Conservation (phyloP, 1,140 invertebrate species). For the Heterodera carotae region DNA sequence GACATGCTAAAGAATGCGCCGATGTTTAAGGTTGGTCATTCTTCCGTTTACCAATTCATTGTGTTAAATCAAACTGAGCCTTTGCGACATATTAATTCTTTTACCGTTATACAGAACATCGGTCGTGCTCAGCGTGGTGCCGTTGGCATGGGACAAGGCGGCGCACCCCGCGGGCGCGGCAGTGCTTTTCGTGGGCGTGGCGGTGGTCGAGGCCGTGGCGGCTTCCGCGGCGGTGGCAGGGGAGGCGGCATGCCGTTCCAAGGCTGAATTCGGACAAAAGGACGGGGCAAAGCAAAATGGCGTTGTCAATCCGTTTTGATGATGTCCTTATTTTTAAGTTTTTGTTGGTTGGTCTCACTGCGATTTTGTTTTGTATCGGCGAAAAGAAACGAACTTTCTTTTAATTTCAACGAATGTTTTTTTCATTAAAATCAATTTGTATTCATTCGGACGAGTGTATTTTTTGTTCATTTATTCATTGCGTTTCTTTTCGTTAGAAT, state of each 20-base stretch:
- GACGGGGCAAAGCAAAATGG: too few relatives aligned
- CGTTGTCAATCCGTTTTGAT: background rate
- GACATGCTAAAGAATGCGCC: slow-evolving; percentile 99
- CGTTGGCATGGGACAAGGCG: slow-evolving; percentile 63
- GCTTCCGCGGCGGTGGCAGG: slow-evolving; percentile 30
- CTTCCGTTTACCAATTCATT: too few relatives aligned
- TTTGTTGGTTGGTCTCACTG: slow-evolving; percentile 16
- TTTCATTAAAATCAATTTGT: too few relatives aligned
- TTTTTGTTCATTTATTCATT: too few relatives aligned
- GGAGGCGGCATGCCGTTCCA: slow-evolving; percentile 30
- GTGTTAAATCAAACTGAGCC: background rate
- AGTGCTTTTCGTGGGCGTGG: slow-evolving; percentile 51
- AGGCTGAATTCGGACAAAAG: slow-evolving; percentile 3
- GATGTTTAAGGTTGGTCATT: slow-evolving; percentile 83
- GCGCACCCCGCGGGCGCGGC: slow-evolving; percentile 55
- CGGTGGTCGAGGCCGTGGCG: slow-evolving; percentile 45
- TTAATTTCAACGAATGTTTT: too few relatives aligned
- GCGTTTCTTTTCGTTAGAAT: too few relatives aligned
- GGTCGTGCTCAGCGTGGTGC: slow-evolving; percentile 63
- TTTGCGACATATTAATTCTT: background rate
- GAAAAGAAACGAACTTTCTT: too few relatives aligned
- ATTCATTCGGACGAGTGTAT: too few relatives aligned
- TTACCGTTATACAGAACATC: slow-evolving; percentile 70
- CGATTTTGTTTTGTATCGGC: too few relatives aligned
- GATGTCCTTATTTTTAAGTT: background rate